A percentile compares a stretch with the other conserved stretches of the same genome.
These are phyloP conservation scores for Heliocidaris erythrogramma DNA, from an alignment of 35 echinoderm and acorn worm species.

Conservation along the genomic window DNA sequence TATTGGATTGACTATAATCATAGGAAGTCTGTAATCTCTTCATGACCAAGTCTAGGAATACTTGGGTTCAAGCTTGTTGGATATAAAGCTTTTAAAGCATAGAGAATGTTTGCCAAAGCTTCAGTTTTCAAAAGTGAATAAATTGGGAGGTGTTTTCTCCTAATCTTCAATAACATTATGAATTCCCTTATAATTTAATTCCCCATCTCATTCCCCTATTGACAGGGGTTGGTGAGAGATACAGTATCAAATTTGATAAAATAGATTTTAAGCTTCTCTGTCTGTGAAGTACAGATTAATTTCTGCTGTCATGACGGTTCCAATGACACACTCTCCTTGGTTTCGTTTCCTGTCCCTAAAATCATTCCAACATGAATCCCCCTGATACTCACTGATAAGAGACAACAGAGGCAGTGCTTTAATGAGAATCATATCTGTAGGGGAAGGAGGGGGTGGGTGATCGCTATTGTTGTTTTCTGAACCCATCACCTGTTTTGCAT, in stretches of 20 bases:
- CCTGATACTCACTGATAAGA: neutral
- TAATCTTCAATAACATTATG: neutral
- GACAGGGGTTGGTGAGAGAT: neutral
- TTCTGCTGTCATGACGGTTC: neutral
- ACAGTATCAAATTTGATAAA: neutral
- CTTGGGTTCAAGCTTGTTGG: too few species aligned
- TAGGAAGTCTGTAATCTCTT: too few species aligned
- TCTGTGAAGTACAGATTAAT: neutral
- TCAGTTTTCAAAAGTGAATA: neutral
- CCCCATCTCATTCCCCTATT: neutral
- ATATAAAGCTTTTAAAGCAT: too few species aligned
- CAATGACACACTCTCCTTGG: slow-evolving; percentile 43
- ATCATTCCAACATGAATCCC: slow-evolving; percentile 31
- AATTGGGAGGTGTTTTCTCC: neutral
- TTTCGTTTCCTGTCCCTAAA: slow-evolving; percentile 41
- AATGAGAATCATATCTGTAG: neutral
- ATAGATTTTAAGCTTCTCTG: neutral
- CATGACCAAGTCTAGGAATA: too few species aligned
- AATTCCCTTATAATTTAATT: neutral
- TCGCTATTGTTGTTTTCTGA: slow-evolving; percentile 21
- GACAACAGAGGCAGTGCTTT: neutral
- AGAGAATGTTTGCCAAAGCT: neutral
- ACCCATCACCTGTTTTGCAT: slow-evolving; percentile 45
- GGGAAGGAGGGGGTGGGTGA: slow-evolving; percentile 35
- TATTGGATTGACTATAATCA: too few species aligned